phyloP scores from a whole-genome alignment of 1,140 invertebrate species.

The Subanguina moxae region DNA sequence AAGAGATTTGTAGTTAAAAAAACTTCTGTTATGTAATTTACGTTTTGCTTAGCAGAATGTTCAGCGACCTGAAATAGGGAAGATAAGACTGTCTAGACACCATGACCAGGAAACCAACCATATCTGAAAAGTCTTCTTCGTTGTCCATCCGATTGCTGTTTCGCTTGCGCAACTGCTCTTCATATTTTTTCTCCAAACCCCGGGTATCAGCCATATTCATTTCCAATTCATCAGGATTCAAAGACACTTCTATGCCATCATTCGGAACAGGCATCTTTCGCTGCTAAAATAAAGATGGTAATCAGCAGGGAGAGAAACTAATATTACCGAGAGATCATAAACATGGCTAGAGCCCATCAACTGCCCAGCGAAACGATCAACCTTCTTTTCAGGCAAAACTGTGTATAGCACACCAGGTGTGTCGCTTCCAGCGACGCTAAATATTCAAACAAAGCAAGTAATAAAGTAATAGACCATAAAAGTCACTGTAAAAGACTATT shows the following conservation, averaged over 20 bases:
- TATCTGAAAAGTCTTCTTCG: constrained; percentile 90
- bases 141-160: constrained; percentile 63
- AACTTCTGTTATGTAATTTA: too few relatives aligned
- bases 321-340: constrained; percentile 49
- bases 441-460: too few relatives aligned
- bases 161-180: constrained; percentile 71
- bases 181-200: constrained; percentile 91
- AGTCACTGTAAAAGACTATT: constrained; percentile 63
- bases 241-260: constrained; percentile 77
- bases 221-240: constrained; percentile 95
- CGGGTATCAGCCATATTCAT: constrained; percentile 73
- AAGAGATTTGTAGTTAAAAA: too few relatives aligned
- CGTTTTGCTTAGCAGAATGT: constrained; percentile 48
- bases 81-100: too few relatives aligned
- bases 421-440: constrained; percentile 68
- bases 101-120: constrained; percentile 80
- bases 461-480: not conserved
- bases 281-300: constrained; percentile 13
- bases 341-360: constrained; percentile 92
- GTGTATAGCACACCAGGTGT: constrained; percentile 80
- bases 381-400: constrained; percentile 86
- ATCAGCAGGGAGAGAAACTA: constrained; percentile 3
- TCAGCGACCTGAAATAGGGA: constrained; percentile 20
- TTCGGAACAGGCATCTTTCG: constrained; percentile 41
- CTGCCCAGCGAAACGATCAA: constrained; percentile 75